A percentile compares a stretch with the other conserved stretches of the same genome.
These are phyloP conservation scores for Desmophyllum pertusum DNA, from an alignment of 92 coral and sea anemone genomes.

Conservation along the genomic window DNA sequence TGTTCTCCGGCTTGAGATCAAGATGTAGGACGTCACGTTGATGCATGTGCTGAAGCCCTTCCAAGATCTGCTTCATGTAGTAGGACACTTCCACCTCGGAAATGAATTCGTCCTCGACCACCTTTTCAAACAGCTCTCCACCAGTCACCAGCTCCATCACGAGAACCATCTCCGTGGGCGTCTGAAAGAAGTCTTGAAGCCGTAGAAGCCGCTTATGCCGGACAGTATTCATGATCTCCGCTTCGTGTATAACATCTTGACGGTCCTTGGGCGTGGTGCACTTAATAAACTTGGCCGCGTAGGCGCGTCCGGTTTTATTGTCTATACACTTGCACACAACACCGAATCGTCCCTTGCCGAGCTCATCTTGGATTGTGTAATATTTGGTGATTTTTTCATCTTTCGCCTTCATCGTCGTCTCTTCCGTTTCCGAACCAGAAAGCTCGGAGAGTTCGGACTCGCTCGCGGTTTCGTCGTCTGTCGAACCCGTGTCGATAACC, in stretches of 20 bases:
- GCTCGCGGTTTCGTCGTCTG: slow-evolving; percentile 80
- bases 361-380: slow-evolving; percentile 90
- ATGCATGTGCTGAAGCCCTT: slow-evolving; percentile 96
- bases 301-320: slow-evolving; percentile 78
- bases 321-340: slow-evolving; percentile 93
- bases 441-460: slow-evolving; percentile 80
- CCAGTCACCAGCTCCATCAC: slow-evolving; percentile 96
- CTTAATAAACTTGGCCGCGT: slow-evolving; percentile 93
- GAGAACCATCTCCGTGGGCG: slow-evolving; percentile 91
- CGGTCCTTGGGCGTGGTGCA: slow-evolving; percentile 76
- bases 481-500: slow-evolving; percentile 72
- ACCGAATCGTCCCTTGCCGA: slow-evolving; percentile 98
- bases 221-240: slow-evolving; percentile 85
- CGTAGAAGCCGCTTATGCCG: slow-evolving; percentile 84
- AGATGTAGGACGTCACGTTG: slow-evolving; percentile 85
- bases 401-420: slow-evolving; percentile 56
- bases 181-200: slow-evolving; percentile 84
- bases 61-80: slow-evolving; percentile 94
- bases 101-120: slow-evolving; percentile 94
- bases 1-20: slow-evolving; percentile 97
- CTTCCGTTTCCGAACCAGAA: slow-evolving; percentile 71
- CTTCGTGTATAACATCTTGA: slow-evolving; percentile 89
- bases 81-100: slow-evolving; percentile 91
- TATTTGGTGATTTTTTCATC: slow-evolving; percentile 73
- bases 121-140: slow-evolving; percentile 97